These are phyloP conservation scores for Ferrisia virgata DNA, from an alignment of 2,888 invertebrate genomes.

Conservation along the genomic window DNA sequence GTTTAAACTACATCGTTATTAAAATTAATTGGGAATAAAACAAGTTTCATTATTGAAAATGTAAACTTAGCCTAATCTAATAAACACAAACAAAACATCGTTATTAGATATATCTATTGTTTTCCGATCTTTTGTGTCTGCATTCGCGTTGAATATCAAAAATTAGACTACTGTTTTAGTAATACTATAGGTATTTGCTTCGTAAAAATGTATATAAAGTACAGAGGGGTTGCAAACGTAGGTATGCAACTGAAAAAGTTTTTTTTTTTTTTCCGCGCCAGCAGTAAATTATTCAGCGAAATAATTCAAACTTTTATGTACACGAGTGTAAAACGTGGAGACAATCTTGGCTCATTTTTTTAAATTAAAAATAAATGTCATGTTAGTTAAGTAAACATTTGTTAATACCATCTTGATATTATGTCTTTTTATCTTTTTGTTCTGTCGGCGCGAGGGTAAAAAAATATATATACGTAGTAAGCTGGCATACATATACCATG, in stretches of 20 bases:
- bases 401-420: not conserved
- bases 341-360: not conserved
- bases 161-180: no score
- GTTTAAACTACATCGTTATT: not conserved
- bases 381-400: not conserved
- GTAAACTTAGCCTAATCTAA: not conserved
- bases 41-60: not conserved
- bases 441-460: not conserved
- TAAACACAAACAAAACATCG: not conserved
- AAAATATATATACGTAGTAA: not conserved
- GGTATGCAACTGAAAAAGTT: no score
- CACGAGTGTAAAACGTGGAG: not conserved
- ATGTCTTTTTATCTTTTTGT: not conserved
- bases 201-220: no score
- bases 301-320: not conserved
- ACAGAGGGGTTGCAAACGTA: no score
- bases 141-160: not conserved
- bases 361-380: constrained; percentile 1
- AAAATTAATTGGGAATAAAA: not conserved
- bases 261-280: not conserved
- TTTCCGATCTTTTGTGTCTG: not conserved
- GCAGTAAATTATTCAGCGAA: not conserved
- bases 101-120: not conserved
- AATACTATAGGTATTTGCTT: no score
- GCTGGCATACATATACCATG: not conserved